These are phyloP conservation scores for Trachelus stipa DNA, from an alignment of 2,888 invertebrate species.

Conservation along the genomic window DNA sequence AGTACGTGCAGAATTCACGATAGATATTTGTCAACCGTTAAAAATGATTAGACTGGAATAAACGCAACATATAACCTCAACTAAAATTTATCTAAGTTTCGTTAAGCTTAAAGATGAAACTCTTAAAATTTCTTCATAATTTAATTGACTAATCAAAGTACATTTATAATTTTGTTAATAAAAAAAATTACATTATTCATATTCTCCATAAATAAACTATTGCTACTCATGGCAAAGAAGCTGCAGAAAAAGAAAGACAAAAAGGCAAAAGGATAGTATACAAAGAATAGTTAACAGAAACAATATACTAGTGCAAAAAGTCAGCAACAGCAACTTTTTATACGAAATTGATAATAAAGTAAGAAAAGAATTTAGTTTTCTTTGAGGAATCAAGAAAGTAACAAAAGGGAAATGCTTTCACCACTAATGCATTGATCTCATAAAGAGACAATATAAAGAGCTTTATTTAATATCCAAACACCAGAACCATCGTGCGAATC, in stretches of 20 bases:
- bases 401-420: neutral
- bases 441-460: neutral
- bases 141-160: neutral
- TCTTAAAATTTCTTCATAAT: no score
- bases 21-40: neutral
- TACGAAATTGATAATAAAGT: neutral
- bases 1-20: neutral
- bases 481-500: constrained; percentile 1
- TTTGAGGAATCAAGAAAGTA: neutral
- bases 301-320: neutral
- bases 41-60: neutral
- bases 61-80: neutral
- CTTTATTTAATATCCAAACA: neutral
- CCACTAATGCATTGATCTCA: neutral
- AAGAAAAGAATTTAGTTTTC: neutral
- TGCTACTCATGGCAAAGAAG: neutral
- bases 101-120: no score
- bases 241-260: neutral
- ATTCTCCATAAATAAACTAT: neutral
- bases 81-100: no score
- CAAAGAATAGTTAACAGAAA: neutral
- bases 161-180: neutral
- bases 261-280: neutral
- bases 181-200: neutral
- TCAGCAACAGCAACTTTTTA: neutral